These are phyloP conservation scores for Drosophila malerkotliana DNA, from an alignment of 1,140 invertebrate genomes.

Conservation along the genomic window DNA sequence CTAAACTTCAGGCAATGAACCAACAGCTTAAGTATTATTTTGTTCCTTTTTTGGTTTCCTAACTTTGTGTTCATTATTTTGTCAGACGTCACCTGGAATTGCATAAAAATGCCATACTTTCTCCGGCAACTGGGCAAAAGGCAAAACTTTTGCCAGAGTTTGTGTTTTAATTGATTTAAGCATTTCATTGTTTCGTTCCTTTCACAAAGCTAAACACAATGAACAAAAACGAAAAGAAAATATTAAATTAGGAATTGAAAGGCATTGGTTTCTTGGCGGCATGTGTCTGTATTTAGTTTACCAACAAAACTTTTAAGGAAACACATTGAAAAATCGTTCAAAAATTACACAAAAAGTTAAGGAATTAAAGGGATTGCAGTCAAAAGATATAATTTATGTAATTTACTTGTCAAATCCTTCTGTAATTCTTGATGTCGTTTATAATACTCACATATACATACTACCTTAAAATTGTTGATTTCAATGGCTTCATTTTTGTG, in stretches of 20 bases:
- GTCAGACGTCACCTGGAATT: slow-evolving; percentile 69
- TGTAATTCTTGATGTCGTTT: slow-evolving; percentile 62
- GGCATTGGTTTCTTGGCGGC: slow-evolving; percentile 86
- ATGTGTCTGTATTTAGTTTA: slow-evolving; percentile 76
- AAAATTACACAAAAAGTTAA: slow-evolving; percentile 32
- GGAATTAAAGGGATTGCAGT: slow-evolving; percentile 7
- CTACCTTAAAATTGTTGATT: slow-evolving; percentile 27
- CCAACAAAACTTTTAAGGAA: slow-evolving; percentile 31
- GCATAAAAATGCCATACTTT: slow-evolving; percentile 75
- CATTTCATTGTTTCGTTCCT: slow-evolving; percentile 39
- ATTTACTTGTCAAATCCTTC: slow-evolving; percentile 68
- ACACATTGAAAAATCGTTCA: slow-evolving; percentile 33
- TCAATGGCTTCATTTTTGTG: slow-evolving; percentile 52
- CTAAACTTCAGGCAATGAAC: slow-evolving; percentile 68
- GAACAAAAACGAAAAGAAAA: slow-evolving; percentile 23
- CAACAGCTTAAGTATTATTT: slow-evolving; percentile 49
- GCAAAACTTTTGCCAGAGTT: slow-evolving; percentile 39
- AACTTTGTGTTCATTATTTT: slow-evolving; percentile 40
- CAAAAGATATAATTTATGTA: slow-evolving; percentile 22
- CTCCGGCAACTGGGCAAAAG: slow-evolving; percentile 31
- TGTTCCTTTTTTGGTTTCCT: slow-evolving; percentile 31
- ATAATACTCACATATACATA: slow-evolving; percentile 19
- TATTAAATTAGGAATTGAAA: slow-evolving; percentile 72
- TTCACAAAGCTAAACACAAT: slow-evolving; percentile 46
- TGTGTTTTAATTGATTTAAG: slow-evolving; percentile 11